Percentiles rank a stretch among this genome's conserved stretches.
Conservation (phyloP, 2,888 invertebrate species). For the Phengaris alcon region DNA sequence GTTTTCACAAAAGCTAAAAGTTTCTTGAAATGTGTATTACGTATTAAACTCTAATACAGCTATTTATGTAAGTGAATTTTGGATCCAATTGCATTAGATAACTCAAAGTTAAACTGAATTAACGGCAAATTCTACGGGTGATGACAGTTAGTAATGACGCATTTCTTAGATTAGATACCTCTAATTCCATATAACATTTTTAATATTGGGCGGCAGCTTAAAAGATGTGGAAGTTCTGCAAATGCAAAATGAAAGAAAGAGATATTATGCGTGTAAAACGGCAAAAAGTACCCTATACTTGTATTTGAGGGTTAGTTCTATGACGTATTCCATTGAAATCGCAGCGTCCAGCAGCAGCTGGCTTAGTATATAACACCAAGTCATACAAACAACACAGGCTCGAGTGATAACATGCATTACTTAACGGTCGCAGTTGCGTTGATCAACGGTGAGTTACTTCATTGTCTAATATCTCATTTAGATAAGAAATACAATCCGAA, state of each 20-base stretch:
- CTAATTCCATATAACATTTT: too few species aligned
- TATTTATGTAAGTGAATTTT: too few species aligned
- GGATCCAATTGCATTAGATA: too few species aligned
- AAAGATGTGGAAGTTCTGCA: background rate
- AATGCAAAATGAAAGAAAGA: background rate
- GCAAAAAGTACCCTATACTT: constrained; percentile 28
- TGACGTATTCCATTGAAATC: constrained; percentile 73
- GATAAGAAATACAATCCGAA: background rate
- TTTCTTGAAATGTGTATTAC: too few species aligned
- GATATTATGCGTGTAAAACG: background rate
- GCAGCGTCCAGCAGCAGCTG: constrained; percentile 56
- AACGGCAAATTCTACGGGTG: too few species aligned
- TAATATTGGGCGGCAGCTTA: too few species aligned
- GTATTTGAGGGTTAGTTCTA: constrained; percentile 58
- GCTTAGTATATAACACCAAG: constrained; percentile 66
- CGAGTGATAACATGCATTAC: constrained; percentile 12
- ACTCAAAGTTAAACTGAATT: too few species aligned
- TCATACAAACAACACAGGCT: background rate
- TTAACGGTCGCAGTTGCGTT: background rate
- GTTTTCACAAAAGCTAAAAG: too few species aligned
- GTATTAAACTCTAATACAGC: too few species aligned
- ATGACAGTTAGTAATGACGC: too few species aligned
- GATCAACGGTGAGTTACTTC: background rate
- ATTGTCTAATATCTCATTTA: background rate
- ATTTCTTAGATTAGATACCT: too few species aligned